A percentile compares a stretch with the other conserved stretches of the same genome.
These are phyloP conservation scores for Tuta absoluta DNA, from an alignment of 2,888 invertebrate genomes.

Conservation along the genomic window DNA sequence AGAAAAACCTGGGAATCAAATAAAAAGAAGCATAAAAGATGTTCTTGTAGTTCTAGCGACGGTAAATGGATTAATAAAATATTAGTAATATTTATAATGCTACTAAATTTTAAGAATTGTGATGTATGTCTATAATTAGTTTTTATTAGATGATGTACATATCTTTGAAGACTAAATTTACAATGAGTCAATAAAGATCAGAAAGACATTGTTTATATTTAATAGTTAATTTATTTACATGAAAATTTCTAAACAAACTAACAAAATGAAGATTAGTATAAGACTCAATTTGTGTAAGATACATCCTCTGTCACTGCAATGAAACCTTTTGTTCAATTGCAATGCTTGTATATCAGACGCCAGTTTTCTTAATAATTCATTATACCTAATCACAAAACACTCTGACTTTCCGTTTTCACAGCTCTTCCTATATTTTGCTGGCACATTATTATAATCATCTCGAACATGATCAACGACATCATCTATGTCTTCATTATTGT, in stretches of 20 bases:
- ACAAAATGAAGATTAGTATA: not conserved
- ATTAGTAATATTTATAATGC: not conserved
- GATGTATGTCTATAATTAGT: too few relatives aligned
- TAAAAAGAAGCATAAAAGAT: conserved; percentile 34
- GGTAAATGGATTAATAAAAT: not conserved
- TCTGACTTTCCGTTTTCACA: not conserved
- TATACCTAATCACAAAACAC: conserved; percentile 37
- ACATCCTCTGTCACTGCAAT: conserved; percentile 39
- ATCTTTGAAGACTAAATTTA: not conserved
- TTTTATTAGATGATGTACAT: not conserved
- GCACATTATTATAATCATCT: not conserved
- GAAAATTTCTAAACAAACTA: conserved; percentile 3
- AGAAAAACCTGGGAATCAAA: conserved; percentile 40
- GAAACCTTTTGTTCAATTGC: conserved; percentile 46
- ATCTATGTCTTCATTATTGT: not conserved
- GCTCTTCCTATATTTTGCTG: conserved; percentile 28
- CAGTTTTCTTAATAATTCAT: conserved; percentile 42
- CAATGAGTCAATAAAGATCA: not conserved
- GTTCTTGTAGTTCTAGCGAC: conserved; percentile 5
- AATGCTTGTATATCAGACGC: conserved; percentile 45
- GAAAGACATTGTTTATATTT: not conserved
- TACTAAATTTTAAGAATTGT: not conserved
- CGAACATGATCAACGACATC: not conserved
- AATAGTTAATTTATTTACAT: not conserved
- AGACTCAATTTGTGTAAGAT: conserved; percentile 17